Conservation (phyloP, 2,113 vertebrate species). For the Pterophyllum scalare region DNA sequence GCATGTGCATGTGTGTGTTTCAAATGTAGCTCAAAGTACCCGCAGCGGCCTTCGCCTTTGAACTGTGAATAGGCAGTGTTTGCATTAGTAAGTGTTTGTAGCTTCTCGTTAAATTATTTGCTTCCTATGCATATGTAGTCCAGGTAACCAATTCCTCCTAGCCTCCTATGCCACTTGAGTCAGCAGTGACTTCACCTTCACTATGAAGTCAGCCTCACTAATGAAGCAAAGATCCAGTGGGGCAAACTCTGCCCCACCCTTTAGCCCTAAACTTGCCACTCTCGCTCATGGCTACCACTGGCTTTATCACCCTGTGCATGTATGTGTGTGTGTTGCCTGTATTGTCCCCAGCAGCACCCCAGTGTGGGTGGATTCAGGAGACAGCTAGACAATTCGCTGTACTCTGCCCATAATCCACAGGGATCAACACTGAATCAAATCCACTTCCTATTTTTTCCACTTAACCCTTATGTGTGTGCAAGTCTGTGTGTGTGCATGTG, state of each 20-base stretch:
- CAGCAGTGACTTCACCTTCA: slow-evolving; percentile 73
- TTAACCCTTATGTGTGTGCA: slow-evolving; percentile 26
- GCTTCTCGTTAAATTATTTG: neutral
- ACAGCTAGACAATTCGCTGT: slow-evolving; percentile 65
- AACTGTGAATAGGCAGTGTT: neutral
- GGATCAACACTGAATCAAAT: slow-evolving; percentile 68
- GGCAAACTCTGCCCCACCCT: slow-evolving; percentile 46
- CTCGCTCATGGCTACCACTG: slow-evolving; percentile 17
- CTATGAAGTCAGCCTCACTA: slow-evolving; percentile 82
- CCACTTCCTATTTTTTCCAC: slow-evolving; percentile 63
- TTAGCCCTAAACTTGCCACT: slow-evolving; percentile 20
- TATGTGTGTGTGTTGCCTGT: slow-evolving; percentile 31
- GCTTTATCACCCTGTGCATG: slow-evolving; percentile 29
- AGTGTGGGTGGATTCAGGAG: slow-evolving; percentile 54
- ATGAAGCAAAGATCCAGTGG: slow-evolving; percentile 52
- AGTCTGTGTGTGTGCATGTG: slow-evolving; percentile 19
- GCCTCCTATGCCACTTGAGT: slow-evolving; percentile 37
- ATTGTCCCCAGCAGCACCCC: slow-evolving; percentile 34
- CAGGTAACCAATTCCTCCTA: slow-evolving; percentile 15
- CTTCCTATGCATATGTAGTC: neutral
- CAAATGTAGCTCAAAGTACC: neutral
- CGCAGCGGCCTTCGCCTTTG: neutral
- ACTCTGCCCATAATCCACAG: slow-evolving; percentile 69
- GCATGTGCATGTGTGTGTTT: slow-evolving; percentile 2
- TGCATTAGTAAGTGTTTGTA: neutral